These are phyloP conservation scores for Nomada ruficornis DNA, from an alignment of 2,888 invertebrate genomes.

Conservation along the genomic window DNA sequence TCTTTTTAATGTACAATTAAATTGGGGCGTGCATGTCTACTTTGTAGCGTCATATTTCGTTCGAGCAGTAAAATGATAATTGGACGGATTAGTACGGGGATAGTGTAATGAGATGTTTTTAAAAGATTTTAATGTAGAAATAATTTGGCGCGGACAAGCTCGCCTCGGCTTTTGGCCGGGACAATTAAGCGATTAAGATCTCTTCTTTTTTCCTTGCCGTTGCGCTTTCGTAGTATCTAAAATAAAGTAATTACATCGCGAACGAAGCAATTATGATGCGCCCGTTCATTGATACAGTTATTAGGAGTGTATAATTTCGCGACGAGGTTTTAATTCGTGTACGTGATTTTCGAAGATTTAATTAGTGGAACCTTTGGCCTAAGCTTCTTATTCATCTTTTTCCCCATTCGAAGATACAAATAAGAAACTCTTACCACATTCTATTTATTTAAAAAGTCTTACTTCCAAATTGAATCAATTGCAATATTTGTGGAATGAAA, in stretches of 20 bases:
- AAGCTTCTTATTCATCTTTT: background rate
- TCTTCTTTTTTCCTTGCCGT: background rate
- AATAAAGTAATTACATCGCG: constrained; percentile 48
- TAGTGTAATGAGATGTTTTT: too few species aligned
- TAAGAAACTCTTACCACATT: background rate
- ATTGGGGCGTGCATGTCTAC: background rate
- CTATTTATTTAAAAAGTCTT: too few species aligned
- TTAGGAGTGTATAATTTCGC: constrained; percentile 31
- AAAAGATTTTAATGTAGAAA: background rate
- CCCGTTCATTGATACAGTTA: constrained; percentile 13
- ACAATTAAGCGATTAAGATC: constrained; percentile 43
- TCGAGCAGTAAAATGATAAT: too few species aligned
- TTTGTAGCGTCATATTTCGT: background rate
- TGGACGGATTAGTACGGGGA: too few species aligned
- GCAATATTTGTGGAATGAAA: too few species aligned
- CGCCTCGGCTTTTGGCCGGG: background rate
- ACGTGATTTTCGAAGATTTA: background rate
- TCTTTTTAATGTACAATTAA: background rate
- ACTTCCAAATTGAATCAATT: too few species aligned
- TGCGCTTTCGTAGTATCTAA: constrained; percentile 24
- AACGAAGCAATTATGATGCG: constrained; percentile 34
- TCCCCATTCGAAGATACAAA: background rate
- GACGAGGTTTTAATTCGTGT: constrained; percentile 4
- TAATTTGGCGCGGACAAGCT: constrained; percentile 5
- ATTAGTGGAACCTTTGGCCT: background rate